Base-by-base conservation (phyloP, 2,888 invertebrate species). In the Limnephilus auricula region DNA sequence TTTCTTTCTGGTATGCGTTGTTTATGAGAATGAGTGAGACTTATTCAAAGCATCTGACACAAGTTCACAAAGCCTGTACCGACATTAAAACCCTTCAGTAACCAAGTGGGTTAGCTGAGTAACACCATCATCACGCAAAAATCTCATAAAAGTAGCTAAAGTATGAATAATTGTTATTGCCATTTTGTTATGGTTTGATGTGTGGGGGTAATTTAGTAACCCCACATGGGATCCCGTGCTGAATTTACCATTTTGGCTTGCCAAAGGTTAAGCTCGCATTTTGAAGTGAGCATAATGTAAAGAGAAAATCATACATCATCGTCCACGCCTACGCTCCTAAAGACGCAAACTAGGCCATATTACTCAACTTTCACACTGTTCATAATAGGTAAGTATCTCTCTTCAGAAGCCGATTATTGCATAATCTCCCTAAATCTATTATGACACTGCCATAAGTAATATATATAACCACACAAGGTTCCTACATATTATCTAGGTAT, bases 301-400 rank as follows among this genome's bases (percentile, higher is more conserved):
- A 25, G 65, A 65, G 65, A 65, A 65, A 82, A 34, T 32, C 78
- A 90, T 91, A 79, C 89, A 84, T 91, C 91, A 91, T 83, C 83
- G 65, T 80, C 31, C n/a, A 91, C 91, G 65, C 91, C 91, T 83
- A 91, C 91, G 83, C 32, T 34, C 82, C 25, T 34, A 34, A 82
- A n/a, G 34, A 82, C 34, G 34, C 18, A 82, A 82, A 82, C 25
- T 34, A 34, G 32, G 82, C 82, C 32, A 25, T 25, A 82, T 82
- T 82, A 34, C 34, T 18, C 82, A 82, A 82, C 82, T 82, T 34
- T 32, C 9, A 34, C 5, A 9, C 34, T 34, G 82, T 82, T 82
- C 2, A 50, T 25, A 50, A 50, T 65, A 65, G 65, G 65, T 65
- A 65, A 65, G 65, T 25, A 25, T 34, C 15, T 34, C 32, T 82